A percentile compares a stretch with the other conserved stretches of the same genome.
Evolutionary conservation across 2,113 vertebrate genomes (phyloP).

Genomic region (Actenoides hombroni): DNA sequence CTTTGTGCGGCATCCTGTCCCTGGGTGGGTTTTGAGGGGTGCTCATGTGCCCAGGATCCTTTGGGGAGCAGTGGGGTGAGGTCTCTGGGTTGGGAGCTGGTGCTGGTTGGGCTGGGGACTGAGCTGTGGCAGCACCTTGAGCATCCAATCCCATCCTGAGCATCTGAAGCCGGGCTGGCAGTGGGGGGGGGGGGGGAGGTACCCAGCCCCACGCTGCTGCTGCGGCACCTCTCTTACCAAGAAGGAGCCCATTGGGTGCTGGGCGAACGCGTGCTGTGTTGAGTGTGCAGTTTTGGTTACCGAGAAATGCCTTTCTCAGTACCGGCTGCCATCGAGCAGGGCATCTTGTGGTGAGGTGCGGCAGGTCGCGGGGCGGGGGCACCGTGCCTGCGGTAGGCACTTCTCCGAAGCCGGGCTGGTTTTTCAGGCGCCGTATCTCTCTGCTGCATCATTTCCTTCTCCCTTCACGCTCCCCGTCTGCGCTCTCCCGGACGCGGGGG

Average conservation of each 20-base stretch:
- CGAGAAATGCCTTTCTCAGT: conserved; percentile 46
- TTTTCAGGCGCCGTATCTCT: neutral
- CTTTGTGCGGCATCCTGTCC: rapidly evolving
- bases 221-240: neutral
- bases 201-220: neutral
- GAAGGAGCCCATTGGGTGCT: neutral
- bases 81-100: neutral
- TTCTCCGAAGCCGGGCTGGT: conserved; percentile 42
- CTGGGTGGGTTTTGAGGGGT: neutral
- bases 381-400: neutral
- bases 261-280: neutral
- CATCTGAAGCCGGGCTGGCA: rapidly evolving
- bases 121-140: neutral
- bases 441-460: conserved; percentile 62
- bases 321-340: neutral
- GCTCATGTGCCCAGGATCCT: neutral
- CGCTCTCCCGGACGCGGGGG: rapidly evolving
- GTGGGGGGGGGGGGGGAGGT: rapidly evolving
- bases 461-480: neutral
- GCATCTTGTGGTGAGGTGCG: conserved; percentile 10
- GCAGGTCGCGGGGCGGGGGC: neutral
- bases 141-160: no score
- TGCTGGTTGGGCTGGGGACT: neutral
- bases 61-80: neutral
- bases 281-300: conserved; percentile 48